Evolutionary conservation across 2,797 vertebrate species (phyloP).

Genomic region (Takifugu ocellatus): DNA sequence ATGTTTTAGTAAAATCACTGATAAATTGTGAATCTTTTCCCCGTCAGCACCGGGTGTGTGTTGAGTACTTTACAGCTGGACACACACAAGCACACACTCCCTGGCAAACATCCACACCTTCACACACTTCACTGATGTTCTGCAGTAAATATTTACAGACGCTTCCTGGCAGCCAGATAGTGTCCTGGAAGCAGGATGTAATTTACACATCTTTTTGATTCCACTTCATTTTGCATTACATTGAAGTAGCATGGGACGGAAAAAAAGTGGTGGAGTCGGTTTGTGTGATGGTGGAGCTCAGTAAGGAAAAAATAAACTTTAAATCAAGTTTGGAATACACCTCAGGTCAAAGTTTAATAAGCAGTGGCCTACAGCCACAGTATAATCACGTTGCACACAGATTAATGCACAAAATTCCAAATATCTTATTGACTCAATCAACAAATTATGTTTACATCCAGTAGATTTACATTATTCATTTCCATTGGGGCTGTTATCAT

Average conservation of each 20-base stretch:
- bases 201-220: constrained; percentile 72
- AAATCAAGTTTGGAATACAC: constrained; percentile 16
- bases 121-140: constrained; percentile 71
- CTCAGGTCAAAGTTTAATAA: constrained; percentile 36
- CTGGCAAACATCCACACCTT: constrained; percentile 64
- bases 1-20: constrained; percentile 49
- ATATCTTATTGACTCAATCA: constrained; percentile 42
- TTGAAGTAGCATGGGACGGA: constrained; percentile 54
- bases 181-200: constrained; percentile 69
- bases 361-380: constrained; percentile 21
- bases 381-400: constrained; percentile 32
- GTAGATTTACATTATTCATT: constrained; percentile 32
- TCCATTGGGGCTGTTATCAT: constrained; percentile 7
- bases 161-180: constrained; percentile 65
- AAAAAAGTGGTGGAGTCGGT: constrained; percentile 43
- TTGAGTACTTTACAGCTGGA: constrained; percentile 56
- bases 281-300: constrained; percentile 24
- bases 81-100: constrained; percentile 33
- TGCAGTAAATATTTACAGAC: constrained; percentile 74
- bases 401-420: constrained; percentile 36
- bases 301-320: constrained; percentile 29
- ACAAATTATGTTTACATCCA: constrained; percentile 41
- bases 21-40: constrained; percentile 51
- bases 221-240: constrained; percentile 64
- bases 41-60: constrained; percentile 33